phyloP scores from a whole-genome alignment of 2,113 vertebrate species.

The Lophotis ruficrista region DNA sequence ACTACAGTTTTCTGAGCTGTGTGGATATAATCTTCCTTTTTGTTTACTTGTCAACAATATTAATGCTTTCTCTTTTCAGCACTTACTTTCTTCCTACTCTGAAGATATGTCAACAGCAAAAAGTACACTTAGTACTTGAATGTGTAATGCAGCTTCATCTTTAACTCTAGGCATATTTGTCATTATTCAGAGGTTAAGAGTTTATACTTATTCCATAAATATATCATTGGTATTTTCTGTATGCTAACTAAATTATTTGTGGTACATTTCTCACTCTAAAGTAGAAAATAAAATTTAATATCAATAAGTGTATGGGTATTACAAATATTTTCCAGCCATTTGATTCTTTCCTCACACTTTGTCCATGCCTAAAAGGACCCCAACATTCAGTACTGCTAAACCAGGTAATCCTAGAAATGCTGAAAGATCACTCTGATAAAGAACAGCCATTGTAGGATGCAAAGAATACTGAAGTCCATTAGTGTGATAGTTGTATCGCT shows the following conservation, averaged over 20 bases:
- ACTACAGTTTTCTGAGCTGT: not conserved
- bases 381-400: not conserved
- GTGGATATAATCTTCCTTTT: constrained; percentile 46
- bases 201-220: not conserved
- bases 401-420: not conserved
- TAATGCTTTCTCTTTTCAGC: constrained; percentile 55
- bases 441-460: not conserved
- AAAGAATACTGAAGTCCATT: not conserved
- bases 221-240: not conserved
- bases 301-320: not conserved
- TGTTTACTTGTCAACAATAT: constrained; percentile 63
- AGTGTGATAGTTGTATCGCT: not conserved
- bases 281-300: not conserved
- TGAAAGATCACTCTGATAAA: not conserved
- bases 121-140: not conserved
- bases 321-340: not conserved
- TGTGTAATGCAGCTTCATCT: constrained; percentile 9
- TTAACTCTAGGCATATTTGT: not conserved
- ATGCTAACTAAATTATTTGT: not conserved
- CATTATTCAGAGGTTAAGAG: not conserved
- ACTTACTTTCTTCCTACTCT: not conserved
- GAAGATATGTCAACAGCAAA: constrained; percentile 32
- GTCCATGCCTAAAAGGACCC: not conserved
- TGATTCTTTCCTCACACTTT: not conserved
- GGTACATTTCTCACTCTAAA: not conserved